Evolutionary conservation across 2,113 vertebrate genomes (phyloP).

Genomic region (Pimephales promelas): DNA sequence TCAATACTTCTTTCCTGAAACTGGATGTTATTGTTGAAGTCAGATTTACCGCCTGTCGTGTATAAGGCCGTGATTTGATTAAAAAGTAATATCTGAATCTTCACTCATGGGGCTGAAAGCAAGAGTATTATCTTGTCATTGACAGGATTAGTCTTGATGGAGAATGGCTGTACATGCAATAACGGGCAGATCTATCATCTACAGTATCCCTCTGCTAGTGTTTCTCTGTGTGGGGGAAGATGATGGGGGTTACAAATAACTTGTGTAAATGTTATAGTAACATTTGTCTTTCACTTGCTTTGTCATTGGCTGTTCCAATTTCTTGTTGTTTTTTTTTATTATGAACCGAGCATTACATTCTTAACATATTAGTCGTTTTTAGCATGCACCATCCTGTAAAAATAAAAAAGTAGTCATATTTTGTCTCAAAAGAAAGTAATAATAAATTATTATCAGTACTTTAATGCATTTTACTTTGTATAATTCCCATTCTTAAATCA

Average conservation of each 20-base stretch:
- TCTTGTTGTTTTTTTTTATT: neutral
- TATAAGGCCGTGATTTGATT: conserved; percentile 32
- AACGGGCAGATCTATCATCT: conserved; percentile 20
- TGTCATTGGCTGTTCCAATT: neutral
- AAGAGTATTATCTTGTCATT: conserved; percentile 43
- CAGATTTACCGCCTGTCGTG: conserved; percentile 36
- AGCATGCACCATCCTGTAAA: neutral
- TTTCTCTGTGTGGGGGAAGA: conserved; percentile 24
- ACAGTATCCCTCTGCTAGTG: conserved; percentile 1
- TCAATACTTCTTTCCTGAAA: neutral
- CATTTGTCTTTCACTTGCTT: conserved; percentile 28
- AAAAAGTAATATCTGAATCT: conserved; percentile 33
- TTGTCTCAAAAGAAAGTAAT: neutral
- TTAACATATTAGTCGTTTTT: neutral
- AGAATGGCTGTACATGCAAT: conserved; percentile 34
- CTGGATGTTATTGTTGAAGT: conserved; percentile 5
- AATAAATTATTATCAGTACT: neutral
- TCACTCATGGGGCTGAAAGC: conserved; percentile 36
- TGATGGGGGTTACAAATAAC: conserved; percentile 26
- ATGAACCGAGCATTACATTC: neutral
- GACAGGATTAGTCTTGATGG: conserved; percentile 34
- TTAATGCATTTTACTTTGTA: neutral
- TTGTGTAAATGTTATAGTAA: conserved; percentile 29
- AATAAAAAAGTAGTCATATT: neutral
- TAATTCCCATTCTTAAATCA: neutral